Evolutionary conservation across 1,140 invertebrate species (phyloP).

Genomic region (Leptopilina clavipes): DNA sequence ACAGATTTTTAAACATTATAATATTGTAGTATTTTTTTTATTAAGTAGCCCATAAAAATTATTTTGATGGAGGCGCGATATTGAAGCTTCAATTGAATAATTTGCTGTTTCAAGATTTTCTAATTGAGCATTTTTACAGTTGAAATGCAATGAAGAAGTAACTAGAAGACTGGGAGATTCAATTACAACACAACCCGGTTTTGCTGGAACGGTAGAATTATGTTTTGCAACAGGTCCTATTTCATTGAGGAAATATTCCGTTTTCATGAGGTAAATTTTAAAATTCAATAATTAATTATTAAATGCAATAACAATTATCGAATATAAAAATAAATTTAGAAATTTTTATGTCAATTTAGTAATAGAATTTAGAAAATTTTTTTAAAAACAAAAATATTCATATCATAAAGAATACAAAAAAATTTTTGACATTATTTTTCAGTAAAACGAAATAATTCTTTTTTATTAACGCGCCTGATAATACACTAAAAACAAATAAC

Average conservation of each 20-base stretch:
- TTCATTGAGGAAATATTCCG: constrained; percentile 77
- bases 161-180: constrained; percentile 73
- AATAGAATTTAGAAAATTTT: too few species aligned
- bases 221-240: constrained; percentile 85
- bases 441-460: too few species aligned
- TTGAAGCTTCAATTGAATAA: constrained; percentile 16
- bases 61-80: constrained; percentile 15
- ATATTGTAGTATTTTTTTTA: neutral
- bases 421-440: too few species aligned
- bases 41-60: constrained; percentile 3
- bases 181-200: constrained; percentile 77
- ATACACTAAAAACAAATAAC: too few species aligned
- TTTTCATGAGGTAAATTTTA: constrained; percentile 74
- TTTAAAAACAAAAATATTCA: too few species aligned
- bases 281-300: too few species aligned
- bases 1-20: neutral
- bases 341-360: too few species aligned
- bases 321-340: too few species aligned
- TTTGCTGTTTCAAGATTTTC: neutral
- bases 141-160: constrained; percentile 82
- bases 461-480: too few species aligned
- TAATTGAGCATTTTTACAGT: constrained; percentile 70
- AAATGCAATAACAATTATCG: too few species aligned
- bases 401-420: too few species aligned
- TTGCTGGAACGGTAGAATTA: constrained; percentile 85